phyloP scores from a whole-genome alignment of 92 coral and sea anemone genomes.

The Palythoa caribaeorum region DNA sequence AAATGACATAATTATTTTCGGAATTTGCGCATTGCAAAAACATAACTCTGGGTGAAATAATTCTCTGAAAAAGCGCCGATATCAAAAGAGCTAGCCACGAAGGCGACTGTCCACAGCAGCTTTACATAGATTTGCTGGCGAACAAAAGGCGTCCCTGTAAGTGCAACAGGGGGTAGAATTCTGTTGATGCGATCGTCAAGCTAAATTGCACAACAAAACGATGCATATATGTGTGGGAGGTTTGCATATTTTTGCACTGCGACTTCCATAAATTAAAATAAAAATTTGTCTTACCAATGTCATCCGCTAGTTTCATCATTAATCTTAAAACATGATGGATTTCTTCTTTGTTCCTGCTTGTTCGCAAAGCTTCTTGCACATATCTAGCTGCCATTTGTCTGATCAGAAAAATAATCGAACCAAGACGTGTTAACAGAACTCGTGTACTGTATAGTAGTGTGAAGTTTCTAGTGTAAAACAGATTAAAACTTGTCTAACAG shows the following conservation, averaged over 20 bases:
- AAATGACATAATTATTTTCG: background rate
- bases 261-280: constrained; percentile 17
- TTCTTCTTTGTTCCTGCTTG: constrained; percentile 86
- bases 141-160: constrained; percentile 27
- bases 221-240: constrained; percentile 24
- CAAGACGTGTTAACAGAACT: constrained; percentile 9
- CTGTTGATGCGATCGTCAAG: background rate
- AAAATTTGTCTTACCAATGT: constrained; percentile 79
- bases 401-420: constrained; percentile 5
- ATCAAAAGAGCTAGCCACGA: background rate
- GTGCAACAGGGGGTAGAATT: constrained; percentile 23
- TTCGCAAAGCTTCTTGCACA: constrained; percentile 89
- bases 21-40: constrained; percentile 5
- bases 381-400: constrained; percentile 99
- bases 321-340: constrained; percentile 88
- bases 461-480: constrained; percentile 5
- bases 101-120: background rate
- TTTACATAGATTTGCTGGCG: constrained; percentile 22
- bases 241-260: background rate
- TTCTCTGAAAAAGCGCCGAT: background rate
- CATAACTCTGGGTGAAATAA: background rate
- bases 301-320: constrained; percentile 95
- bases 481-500: background rate
- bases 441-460: constrained; percentile 15
- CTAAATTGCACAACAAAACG: constrained; percentile 37